Conservation (phyloP, 2,888 invertebrate genomes). For the Spodoptera exigua region DNA sequence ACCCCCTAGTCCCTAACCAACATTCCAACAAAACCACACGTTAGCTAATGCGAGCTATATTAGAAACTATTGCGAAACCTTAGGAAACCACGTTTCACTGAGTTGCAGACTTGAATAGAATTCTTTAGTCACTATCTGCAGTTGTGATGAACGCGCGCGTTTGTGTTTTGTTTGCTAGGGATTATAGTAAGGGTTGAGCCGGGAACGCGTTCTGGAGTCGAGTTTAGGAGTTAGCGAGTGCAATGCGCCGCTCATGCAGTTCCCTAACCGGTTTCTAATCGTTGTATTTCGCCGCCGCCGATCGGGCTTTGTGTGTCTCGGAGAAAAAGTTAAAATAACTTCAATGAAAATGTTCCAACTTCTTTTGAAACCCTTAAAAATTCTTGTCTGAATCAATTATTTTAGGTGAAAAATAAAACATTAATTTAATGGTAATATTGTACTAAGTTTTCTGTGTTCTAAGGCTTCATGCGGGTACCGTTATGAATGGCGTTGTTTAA, state of each 20-base stretch:
- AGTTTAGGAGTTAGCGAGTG: conserved; percentile 74
- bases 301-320: conserved; percentile 67
- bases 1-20: conserved; percentile 60
- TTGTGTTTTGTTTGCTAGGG: conserved; percentile 65
- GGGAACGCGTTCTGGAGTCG: conserved; percentile 63
- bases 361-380: conserved; percentile 21
- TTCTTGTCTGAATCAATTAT: conserved; percentile 9
- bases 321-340: conserved; percentile 83
- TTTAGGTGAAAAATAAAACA: neutral
- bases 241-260: conserved; percentile 75
- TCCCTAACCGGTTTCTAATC: conserved; percentile 84
- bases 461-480: conserved; percentile 32
- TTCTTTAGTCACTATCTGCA: conserved; percentile 53
- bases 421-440: neutral
- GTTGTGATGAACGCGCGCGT: conserved; percentile 60
- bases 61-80: conserved; percentile 63
- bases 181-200: conserved; percentile 54
- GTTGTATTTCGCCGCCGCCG: conserved; percentile 76
- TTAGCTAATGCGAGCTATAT: conserved; percentile 53
- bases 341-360: conserved; percentile 63
- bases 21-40: conserved; percentile 64
- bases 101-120: conserved; percentile 56
- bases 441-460: neutral
- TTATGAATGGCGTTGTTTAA: conserved; percentile 29
- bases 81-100: conserved; percentile 61